Percentiles rank a stretch among this genome's conserved stretches.
These are phyloP conservation scores for Drosophila sp. DNA, from an alignment of 1,140 invertebrate species.

Conservation along the genomic window DNA sequence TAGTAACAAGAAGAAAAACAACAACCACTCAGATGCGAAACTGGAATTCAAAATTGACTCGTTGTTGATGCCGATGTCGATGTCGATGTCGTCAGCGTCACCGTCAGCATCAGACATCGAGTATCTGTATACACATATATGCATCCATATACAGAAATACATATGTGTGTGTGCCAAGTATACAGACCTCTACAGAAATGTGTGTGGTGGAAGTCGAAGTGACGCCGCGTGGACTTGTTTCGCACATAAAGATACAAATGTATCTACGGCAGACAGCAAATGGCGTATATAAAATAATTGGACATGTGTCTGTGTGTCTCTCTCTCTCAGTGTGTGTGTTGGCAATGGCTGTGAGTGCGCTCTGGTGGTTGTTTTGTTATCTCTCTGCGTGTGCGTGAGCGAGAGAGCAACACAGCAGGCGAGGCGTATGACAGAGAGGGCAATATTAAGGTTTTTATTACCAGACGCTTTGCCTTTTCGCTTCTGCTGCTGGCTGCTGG, in stretches of 20 bases:
- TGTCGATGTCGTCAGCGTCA: constrained; percentile 41
- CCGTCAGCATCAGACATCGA: constrained; percentile 31
- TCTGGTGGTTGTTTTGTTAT: constrained; percentile 67
- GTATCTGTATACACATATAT: constrained; percentile 8
- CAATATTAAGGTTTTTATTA: constrained; percentile 56
- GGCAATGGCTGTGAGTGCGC: constrained; percentile 29
- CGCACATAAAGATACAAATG: constrained; percentile 83
- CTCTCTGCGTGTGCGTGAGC: constrained; percentile 12
- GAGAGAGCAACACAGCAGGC: constrained; percentile 14
- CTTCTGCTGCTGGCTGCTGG: constrained; percentile 21
- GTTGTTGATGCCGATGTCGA: constrained; percentile 41
- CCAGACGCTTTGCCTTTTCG: constrained; percentile 52
- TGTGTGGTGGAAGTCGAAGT: constrained; percentile 23
- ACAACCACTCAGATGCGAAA: constrained; percentile 63
- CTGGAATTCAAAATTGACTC: constrained; percentile 76
- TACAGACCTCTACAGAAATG: constrained; percentile 8
- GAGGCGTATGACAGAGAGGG: constrained; percentile 11
- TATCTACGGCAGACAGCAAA: constrained; percentile 81
- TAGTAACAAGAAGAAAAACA: constrained; percentile 39
- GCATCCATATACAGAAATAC: neutral
- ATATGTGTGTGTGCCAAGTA: neutral
- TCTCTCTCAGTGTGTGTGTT: constrained; percentile 25
- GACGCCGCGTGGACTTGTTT: constrained; percentile 66
- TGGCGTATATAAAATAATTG: constrained; percentile 84
- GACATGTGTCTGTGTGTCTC: constrained; percentile 63